Evolutionary conservation across 2,113 vertebrate species (phyloP), one percentile per base, ranked within the genome.

Genomic region (Laterallus jamaicensis): DNA sequence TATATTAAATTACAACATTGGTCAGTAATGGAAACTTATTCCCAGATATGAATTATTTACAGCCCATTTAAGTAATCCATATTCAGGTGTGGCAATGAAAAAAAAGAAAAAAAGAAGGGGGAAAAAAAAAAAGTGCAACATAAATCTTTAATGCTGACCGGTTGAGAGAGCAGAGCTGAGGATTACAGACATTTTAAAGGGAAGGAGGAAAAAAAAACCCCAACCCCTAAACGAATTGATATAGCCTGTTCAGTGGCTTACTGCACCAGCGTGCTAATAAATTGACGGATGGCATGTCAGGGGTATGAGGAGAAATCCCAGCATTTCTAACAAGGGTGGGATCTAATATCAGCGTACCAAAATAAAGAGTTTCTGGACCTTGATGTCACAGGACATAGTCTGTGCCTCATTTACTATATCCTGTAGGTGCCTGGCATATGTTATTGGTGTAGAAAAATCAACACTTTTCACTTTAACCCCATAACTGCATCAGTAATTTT

Each of bases 21-120:
- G 98, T 98, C 98, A 98, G 98, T 99, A 99, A 99, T 99, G 98
- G 98, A 98, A 99, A 99, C 98, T 98, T 98, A 99, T 99, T 98
- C 98, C 98, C 98, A 98, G 97, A 97, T 98, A 99, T 99, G 98
- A 99, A 99, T 99, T 99, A 99, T 99, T 99, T 99, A 99, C 99
- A 98, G 97, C 98, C 98, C 99, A 99, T 99, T 99, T 99, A 99
- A 98, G 99, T 98, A 99, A 99, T 99, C 99, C 98, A 99, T 99
- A 99, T 99, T 99, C 99, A 99, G 99, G 99, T 99, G 99, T 99
- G 99, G 98, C 98, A 97, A 96, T 97, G 97, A 95, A 98, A 98
- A 98, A 99, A 92, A 90, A 92, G 69, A 91, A 19, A 47, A 47
- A 47, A 47, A 47, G 44, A 47, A 47, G 44, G 44, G 44, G 44